Conservation (phyloP, 2,113 vertebrate genomes). For the Paraplagusia blochii region DNA sequence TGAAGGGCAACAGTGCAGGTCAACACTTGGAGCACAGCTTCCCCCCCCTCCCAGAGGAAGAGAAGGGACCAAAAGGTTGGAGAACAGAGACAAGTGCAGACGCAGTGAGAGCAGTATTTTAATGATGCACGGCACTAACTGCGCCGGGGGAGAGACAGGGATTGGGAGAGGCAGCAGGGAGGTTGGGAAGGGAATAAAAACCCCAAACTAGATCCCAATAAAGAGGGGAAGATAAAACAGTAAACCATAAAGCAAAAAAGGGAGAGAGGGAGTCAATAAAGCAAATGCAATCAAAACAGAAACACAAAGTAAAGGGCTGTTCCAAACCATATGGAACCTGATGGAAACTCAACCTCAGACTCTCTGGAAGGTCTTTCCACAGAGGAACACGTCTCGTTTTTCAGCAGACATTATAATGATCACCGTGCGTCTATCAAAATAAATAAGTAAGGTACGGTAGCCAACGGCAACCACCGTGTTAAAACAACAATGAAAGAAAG, state of each 20-base stretch:
- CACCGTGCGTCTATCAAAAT: constrained; percentile 1
- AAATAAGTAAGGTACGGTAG: no score
- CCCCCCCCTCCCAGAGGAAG: constrained; percentile 27
- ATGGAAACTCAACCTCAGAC: constrained; percentile 12
- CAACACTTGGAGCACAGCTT: constrained; percentile 40
- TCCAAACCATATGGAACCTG: constrained; percentile 8
- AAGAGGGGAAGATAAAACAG: constrained; percentile 23
- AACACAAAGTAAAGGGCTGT: constrained; percentile 2
- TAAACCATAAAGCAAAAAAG: constrained; percentile 35
- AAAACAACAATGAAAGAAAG: neutral
- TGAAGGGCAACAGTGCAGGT: constrained; percentile 39
- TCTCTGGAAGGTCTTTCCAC: neutral
- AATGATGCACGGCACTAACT: constrained; percentile 50
- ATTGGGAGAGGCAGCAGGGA: neutral
- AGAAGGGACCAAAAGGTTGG: constrained; percentile 10
- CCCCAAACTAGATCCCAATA: constrained; percentile 29
- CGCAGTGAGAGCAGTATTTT: constrained; percentile 27
- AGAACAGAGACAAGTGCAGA: constrained; percentile 18
- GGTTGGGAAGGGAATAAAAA: constrained; percentile 21
- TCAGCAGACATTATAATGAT: constrained; percentile 21
- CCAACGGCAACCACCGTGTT: constrained; percentile 16
- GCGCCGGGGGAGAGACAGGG: constrained; percentile 14
- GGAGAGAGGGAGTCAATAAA: constrained; percentile 31
- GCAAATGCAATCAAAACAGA: constrained; percentile 29
- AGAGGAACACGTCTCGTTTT: constrained; percentile 7